Evolutionary conservation across 2,113 vertebrate species (phyloP).

Genomic region (Cyrtonyx montezumae): DNA sequence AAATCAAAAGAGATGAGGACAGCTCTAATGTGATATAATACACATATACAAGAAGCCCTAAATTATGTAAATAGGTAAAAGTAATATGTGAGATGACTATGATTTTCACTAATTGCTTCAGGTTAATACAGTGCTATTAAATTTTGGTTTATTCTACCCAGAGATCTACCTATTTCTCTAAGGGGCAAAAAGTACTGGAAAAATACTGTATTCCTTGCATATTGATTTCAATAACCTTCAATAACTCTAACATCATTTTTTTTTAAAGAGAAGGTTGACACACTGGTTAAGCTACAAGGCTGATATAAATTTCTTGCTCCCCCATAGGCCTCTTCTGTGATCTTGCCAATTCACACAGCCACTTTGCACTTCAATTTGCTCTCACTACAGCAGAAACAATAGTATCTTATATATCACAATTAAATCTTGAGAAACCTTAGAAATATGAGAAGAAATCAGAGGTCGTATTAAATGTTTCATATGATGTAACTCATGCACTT

Average conservation of each 20-base stretch:
- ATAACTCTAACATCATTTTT: neutral
- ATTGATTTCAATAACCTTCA: neutral
- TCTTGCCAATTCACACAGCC: conserved; percentile 8
- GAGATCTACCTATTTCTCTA: neutral
- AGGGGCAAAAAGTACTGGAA: neutral
- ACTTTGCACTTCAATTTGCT: conserved; percentile 27
- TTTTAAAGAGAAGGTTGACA: conserved; percentile 1
- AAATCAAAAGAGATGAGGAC: neutral
- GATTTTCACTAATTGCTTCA: neutral
- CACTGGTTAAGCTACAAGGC: neutral
- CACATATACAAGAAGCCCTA: neutral
- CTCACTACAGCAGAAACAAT: neutral
- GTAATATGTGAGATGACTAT: neutral
- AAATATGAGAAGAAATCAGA: neutral
- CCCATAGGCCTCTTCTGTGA: conserved; percentile 17
- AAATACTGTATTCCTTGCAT: neutral
- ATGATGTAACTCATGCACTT: neutral
- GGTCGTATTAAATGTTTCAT: neutral
- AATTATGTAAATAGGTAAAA: neutral
- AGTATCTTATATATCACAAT: neutral
- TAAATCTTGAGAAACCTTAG: neutral
- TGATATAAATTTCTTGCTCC: conserved; percentile 26
- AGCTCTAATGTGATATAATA: neutral
- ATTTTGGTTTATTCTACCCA: neutral
- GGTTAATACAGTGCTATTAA: neutral